Evolutionary conservation across 1,140 invertebrate species (phyloP), one percentile per base, ranked within the genome.

Genomic region (Drosophila rhopaloa): DNA sequence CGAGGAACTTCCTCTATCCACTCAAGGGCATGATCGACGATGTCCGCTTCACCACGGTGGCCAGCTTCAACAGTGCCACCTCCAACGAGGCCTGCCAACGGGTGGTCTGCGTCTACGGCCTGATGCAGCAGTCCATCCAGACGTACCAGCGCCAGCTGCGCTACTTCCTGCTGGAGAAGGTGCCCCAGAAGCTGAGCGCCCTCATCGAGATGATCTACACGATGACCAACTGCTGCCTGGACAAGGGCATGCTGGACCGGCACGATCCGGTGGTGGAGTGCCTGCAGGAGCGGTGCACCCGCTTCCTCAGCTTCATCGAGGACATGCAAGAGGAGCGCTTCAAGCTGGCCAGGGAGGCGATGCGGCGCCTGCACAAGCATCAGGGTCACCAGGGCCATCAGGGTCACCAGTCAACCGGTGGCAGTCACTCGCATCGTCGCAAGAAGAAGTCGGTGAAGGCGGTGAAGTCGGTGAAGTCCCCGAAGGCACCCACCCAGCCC

Each of bases 21-120:
- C 44, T 91, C 11, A 89, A 89, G 13, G 90, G 82, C 1, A 79
- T 91, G 85, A 84, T 91, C 19, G 90, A 91, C 8, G 83, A 90
- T 29, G 65, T 91, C 1, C 76, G 76, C 0, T 6, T 24, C 1
- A 90, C 78, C 4, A 10, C 85, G 3, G 65, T 65, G 32, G 63
- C 74, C 5, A 72, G n/a, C 19, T 84, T 84, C 55, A 65, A 77
- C 7, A 91, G 90, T 9, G 76, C 76, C 56, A 61, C 50, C n/a
- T 81, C 85, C 4, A 91, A 91, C 14, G 90, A 90, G n/a, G 82
- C 86, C 57, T 79, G 81, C 55, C 62, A 84, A 38, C 76, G 90
- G 9, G 80, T 91, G 27, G 72, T 79, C 9, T 76, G 65, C 37
- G 76, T 90, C 24, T 91, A 85, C 4, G 56, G 60, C 0, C 62